These are phyloP conservation scores for Meriones psammophilus DNA, from an alignment of 2,797 vertebrate genomes.

Conservation along the genomic window DNA sequence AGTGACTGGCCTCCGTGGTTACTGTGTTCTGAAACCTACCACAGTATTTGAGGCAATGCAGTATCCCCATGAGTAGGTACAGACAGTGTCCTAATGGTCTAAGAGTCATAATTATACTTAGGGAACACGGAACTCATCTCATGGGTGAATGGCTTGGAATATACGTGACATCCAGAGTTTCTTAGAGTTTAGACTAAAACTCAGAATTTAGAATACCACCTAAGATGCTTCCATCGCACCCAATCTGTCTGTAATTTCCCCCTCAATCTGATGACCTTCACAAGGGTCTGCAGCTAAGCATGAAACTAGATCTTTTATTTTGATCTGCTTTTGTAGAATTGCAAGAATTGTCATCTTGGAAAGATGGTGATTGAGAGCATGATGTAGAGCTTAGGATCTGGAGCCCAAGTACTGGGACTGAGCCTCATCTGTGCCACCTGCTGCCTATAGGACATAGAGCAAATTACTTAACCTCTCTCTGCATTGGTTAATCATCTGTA, in stretches of 20 bases:
- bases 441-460: background rate
- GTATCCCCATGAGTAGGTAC: background rate
- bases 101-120: background rate
- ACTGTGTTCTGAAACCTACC: background rate
- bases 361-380: background rate
- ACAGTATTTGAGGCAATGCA: background rate
- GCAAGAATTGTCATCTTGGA: background rate
- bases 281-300: background rate
- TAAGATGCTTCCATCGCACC: background rate
- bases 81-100: background rate
- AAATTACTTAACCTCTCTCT: conserved; percentile 22
- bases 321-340: background rate
- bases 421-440: conserved; percentile 9
- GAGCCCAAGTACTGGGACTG: background rate
- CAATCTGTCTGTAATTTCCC: background rate
- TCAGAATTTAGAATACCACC: background rate
- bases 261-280: background rate
- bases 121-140: background rate
- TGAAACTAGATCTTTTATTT: background rate
- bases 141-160: background rate
- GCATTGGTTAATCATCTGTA: conserved; percentile 12
- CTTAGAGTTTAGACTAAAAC: conserved; percentile 45
- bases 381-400: background rate
- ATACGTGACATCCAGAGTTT: background rate
- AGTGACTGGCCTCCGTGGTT: background rate